Evolutionary conservation across 2,797 vertebrate species (phyloP), one percentile per base, ranked within the genome.

Genomic region (Coranthus polyacanthus): DNA sequence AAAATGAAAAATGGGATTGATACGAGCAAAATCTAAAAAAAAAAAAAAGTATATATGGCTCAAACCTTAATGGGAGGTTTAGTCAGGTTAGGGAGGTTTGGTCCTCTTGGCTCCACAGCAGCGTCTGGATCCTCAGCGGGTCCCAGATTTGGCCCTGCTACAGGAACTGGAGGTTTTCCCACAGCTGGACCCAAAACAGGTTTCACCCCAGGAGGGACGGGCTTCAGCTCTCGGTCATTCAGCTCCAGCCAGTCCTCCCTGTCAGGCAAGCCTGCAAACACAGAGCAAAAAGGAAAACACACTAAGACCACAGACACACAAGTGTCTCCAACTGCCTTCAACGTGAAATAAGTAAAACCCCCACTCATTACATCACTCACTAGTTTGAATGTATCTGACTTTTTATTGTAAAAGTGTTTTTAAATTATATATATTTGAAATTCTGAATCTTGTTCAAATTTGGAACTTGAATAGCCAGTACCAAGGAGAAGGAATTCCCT

Each of bases 61-160:
- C 77, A 42, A 15, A 94, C 94, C 91, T 93, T 90, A 18, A 43
- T 55, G 3, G 78, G 86, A 46, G 92, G 88, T 57, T 92, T 92
- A 2, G 85, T 58, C 26, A 93, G 37, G 26, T 88, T 36, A 1
- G 80, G 88, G 10, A 80, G 12, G 5, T 79, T 88, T 56, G 87
- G 86, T 75, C 17, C 87, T 69, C 47, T 81, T 24, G 78, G 73
- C 21, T 87, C 87, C 2, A 44, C 43, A 2, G 68, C 18, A 43
- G 61, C 70, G 32, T 85, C 83, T 39, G 60, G 72, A 29, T 2
- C 74, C 1, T 17, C 22, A 34, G 45, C 65, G 0, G 39, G 68
- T 1, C 22, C 37, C 42, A 24, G 34, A 9, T 43, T 17, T 12
- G 49, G 54, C 3, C 43, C 53, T 2, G n/a, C 26, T 13, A 38